phyloP scores from a whole-genome alignment of 2,113 vertebrate genomes.

The Hepsetus odoe region DNA sequence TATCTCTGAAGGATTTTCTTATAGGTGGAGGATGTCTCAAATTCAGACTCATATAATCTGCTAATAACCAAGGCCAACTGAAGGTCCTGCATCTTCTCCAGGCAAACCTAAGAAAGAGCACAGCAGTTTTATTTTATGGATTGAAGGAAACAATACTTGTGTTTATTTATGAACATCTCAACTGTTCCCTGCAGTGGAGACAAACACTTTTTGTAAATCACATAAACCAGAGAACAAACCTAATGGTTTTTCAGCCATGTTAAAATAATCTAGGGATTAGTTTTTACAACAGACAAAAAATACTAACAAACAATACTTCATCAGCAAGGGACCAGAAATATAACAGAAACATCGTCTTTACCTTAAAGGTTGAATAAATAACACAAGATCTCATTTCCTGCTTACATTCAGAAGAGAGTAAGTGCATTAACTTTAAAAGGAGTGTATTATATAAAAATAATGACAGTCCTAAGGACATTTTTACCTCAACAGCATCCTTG shows the following conservation, averaged over 20 bases:
- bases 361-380: not conserved
- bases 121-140: not conserved
- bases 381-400: not conserved
- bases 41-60: slow-evolving; percentile 92
- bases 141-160: too few species aligned
- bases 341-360: not conserved
- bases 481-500: slow-evolving; percentile 96
- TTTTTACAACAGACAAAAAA: not conserved
- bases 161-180: too few species aligned
- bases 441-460: not conserved
- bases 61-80: slow-evolving; percentile 94
- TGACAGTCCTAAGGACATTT: slow-evolving; percentile 17
- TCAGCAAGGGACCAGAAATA: not conserved
- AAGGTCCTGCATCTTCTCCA: slow-evolving; percentile 94
- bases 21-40: slow-evolving; percentile 87
- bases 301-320: not conserved
- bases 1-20: slow-evolving; percentile 89
- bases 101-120: slow-evolving; percentile 81
- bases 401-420: not conserved
- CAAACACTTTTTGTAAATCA: not conserved
- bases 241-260: not conserved
- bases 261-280: not conserved
- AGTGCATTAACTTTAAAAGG: not conserved
- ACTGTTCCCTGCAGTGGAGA: not conserved
- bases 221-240: not conserved